Base-by-base conservation (phyloP, 2,797 vertebrate genomes). In the Lerista edwardsae region DNA sequence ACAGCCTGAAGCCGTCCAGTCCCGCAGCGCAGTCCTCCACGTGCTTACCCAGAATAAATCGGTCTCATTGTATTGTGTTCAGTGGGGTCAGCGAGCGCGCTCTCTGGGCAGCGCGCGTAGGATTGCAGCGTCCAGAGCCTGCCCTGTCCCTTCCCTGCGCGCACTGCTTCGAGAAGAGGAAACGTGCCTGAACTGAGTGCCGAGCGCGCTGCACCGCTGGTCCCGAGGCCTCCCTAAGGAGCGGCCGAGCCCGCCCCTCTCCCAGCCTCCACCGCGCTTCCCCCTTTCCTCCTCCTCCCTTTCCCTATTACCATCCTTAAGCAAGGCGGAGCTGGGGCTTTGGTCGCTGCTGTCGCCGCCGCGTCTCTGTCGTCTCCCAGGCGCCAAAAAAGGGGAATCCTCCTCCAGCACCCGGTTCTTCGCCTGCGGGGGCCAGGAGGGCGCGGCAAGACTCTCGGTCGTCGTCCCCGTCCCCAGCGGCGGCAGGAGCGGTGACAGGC, bases 251-350 rank as follows among this genome's bases (percentile, higher is more conserved):
- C 91, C 90, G 88, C 91, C 91, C 90, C 83, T 82, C 88, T 92
- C 93, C 92, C 93, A 93, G 88, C 69, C 65, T 90, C 86, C 92
- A 87, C 67, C 88, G 89, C 92, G 87, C 86, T 82, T 74, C 44
- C 55, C 65, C 36, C 51, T 29, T 47, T 61, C 39, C 71, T 6
- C 39, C 62, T 29, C 19, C 55, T 44, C 39, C 23, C 15, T 64
- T 59, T 44, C 74, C 71, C 78, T 41, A 57, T 41, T 74, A 86
- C 79, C 51, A 59, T 64, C 41, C 47, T 75, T 15, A 21, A 68
- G 64, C 75, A 47, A 86, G 90, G 89, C 82, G 84, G 88, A 82
- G 91, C 85, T 17, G 80, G 77, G 69, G 84, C 31, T 51, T 69
- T 3, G 85, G 80, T 82, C 76, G 55, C 81, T 0, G 86, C 61